Base-by-base conservation (phyloP, 2,797 vertebrate species). In the Bufotes viridis region DNA sequence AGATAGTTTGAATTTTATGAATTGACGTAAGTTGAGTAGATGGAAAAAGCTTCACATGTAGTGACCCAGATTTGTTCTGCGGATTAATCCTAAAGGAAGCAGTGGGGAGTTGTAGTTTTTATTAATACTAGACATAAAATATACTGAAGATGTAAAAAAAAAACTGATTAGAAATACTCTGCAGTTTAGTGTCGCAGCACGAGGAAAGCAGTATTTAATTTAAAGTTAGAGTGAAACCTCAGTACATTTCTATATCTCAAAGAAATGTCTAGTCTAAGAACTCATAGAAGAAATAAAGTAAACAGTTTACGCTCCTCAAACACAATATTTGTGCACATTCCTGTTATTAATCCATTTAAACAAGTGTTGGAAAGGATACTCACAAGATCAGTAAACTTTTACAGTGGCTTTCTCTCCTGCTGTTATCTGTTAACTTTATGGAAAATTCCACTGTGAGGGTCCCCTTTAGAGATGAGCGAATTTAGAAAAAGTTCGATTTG, bases 231-330 rank as follows among this genome's bases (percentile, higher is more conserved):
- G 22, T 63, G 70, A 60, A 53, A 61, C 70, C 70, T 76, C 34
- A 24, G 70, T n/a, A 61, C 34, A 58, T 76, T 74, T 85, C 83
- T 60, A 76, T 76, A 85, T 76, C 70, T 85, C 83, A 85, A 63
- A 51, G 72, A 76, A 85, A 72, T 76, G 70, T 76, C 70, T 85
- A 22, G 51, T 76, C 22, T 60, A 24, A 85, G 58, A 76, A 60
- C 83, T 76, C 22, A 63, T 22, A 74, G 22, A 74, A 24, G 29
- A 61, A 84, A 85, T 76, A 85, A 84, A 75, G 29, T n/a, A 26
- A 14, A 76, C 57, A 15, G 24, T n/a, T 51, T 26, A 53, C 29
- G 42, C 29, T 85, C 29, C 42, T 13, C 57, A 49, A 76, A 76
- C 22, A 63, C 7, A 58, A 76, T 24, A 60, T 75, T 84, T 60